These are phyloP conservation scores for Catharus bicknelli DNA, from an alignment of 2,113 vertebrate species.

Conservation along the genomic window DNA sequence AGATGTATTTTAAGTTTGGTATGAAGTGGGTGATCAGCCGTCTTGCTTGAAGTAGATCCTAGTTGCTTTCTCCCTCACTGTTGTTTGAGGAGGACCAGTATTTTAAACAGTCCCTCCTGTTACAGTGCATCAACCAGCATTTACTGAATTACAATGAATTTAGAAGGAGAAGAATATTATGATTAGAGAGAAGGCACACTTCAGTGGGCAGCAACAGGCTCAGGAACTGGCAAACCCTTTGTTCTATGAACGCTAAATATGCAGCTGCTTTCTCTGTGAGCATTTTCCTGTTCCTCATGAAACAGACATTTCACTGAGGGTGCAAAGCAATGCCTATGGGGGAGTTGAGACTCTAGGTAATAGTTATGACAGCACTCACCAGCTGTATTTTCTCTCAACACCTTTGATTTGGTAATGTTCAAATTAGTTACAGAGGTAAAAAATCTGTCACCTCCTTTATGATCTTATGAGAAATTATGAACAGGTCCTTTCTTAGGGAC, in stretches of 20 bases:
- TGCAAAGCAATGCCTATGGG: background rate
- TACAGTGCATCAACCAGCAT: background rate
- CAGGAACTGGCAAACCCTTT: background rate
- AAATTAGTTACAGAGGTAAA: background rate
- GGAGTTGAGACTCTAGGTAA: background rate
- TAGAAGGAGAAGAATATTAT: background rate
- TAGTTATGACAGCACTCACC: background rate
- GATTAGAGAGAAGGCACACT: rapidly evolving
- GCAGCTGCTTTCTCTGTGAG: background rate
- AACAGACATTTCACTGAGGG: background rate
- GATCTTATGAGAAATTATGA: background rate
- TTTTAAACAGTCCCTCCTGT: background rate
- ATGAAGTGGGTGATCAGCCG: background rate
- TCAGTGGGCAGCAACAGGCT: background rate
- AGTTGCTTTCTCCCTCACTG: background rate
- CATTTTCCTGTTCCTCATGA: background rate
- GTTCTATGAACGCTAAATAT: background rate
- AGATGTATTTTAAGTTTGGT: background rate
- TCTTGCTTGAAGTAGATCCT: background rate
- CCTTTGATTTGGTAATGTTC: background rate
- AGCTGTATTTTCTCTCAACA: background rate
- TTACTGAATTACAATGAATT: background rate
- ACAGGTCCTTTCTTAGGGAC: background rate
- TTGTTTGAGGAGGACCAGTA: background rate
- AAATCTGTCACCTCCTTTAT: background rate